A percentile compares a stretch with the other conserved stretches of the same genome.
These are phyloP conservation scores for Drosophila repletoides DNA, from an alignment of 1,140 invertebrate species.

Conservation along the genomic window DNA sequence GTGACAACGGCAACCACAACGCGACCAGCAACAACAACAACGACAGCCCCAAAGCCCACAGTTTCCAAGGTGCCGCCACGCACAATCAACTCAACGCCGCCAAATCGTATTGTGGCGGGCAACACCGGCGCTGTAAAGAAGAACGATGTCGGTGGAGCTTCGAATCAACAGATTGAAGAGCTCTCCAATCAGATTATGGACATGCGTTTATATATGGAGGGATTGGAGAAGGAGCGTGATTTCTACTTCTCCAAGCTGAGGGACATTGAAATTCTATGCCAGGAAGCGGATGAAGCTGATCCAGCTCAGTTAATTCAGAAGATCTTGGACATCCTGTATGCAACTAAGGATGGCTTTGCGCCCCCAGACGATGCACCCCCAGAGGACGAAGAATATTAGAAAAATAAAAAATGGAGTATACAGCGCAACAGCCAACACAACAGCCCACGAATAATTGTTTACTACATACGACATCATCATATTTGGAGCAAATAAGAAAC, in stretches of 20 bases:
- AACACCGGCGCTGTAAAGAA: slow-evolving; percentile 78
- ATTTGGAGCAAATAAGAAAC: no score
- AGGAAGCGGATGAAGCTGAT: slow-evolving; percentile 93
- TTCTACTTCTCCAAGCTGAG: not conserved
- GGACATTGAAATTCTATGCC: slow-evolving; percentile 97
- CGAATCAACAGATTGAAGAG: slow-evolving; percentile 32
- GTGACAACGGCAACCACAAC: not conserved
- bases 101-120: slow-evolving; percentile 46
- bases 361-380: slow-evolving; percentile 92
- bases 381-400: slow-evolving; percentile 86
- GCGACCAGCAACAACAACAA: no score
- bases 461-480: no score
- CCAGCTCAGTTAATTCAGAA: slow-evolving; percentile 91
- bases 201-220: slow-evolving; percentile 86
- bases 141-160: slow-evolving; percentile 63
- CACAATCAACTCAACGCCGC: slow-evolving; percentile 66
- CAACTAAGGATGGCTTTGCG: slow-evolving; percentile 99
- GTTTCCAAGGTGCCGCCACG: slow-evolving; percentile 84
- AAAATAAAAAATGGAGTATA: no score
- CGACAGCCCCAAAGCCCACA: no score
- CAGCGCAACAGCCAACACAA: no score
- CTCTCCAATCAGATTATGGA: slow-evolving; percentile 47
- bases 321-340: slow-evolving; percentile 98
- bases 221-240: slow-evolving; percentile 9
- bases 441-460: no score